Conservation (phyloP, 2,113 vertebrate genomes). For the Notothenia coriiceps region DNA sequence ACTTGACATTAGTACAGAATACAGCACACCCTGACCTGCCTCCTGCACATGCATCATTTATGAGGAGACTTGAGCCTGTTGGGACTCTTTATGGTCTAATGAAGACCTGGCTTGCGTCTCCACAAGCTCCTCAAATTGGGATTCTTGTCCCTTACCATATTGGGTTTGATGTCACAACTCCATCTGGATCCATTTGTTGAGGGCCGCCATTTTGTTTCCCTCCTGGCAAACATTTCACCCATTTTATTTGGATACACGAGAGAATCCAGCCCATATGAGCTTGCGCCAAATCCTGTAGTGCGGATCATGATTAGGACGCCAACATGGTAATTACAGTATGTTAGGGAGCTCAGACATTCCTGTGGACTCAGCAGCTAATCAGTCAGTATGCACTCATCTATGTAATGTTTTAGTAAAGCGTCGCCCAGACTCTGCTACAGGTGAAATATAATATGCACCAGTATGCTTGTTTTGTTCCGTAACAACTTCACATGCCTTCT, state of each 20-base stretch:
- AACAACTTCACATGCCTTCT: not conserved
- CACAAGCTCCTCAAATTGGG: slow-evolving; percentile 54
- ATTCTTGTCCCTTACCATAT: slow-evolving; percentile 63
- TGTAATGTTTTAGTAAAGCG: slow-evolving; percentile 18
- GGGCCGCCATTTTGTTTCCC: slow-evolving; percentile 53
- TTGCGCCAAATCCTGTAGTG: not conserved
- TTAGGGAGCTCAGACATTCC: slow-evolving; percentile 4
- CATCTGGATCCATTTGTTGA: slow-evolving; percentile 65
- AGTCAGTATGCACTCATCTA: slow-evolving; percentile 4
- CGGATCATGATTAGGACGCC: slow-evolving; percentile 4
- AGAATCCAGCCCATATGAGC: slow-evolving; percentile 17
- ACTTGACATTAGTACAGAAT: slow-evolving; percentile 11
- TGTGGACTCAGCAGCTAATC: slow-evolving; percentile 27
- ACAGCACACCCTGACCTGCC: slow-evolving; percentile 42
- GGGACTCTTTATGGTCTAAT: slow-evolving; percentile 61
- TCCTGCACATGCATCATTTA: slow-evolving; percentile 57
- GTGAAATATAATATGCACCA: slow-evolving; percentile 12
- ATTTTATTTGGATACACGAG: slow-evolving; percentile 31
- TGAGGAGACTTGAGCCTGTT: slow-evolving; percentile 10
- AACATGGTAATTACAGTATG: slow-evolving; percentile 5
- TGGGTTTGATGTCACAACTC: slow-evolving; percentile 65
- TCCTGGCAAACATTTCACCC: slow-evolving; percentile 52
- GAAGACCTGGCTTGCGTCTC: slow-evolving; percentile 58
- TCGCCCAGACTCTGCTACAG: slow-evolving; percentile 17
- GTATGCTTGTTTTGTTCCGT: not conserved